Conservation (phyloP, 1,140 invertebrate species). For the Drosophila guanche region DNA sequence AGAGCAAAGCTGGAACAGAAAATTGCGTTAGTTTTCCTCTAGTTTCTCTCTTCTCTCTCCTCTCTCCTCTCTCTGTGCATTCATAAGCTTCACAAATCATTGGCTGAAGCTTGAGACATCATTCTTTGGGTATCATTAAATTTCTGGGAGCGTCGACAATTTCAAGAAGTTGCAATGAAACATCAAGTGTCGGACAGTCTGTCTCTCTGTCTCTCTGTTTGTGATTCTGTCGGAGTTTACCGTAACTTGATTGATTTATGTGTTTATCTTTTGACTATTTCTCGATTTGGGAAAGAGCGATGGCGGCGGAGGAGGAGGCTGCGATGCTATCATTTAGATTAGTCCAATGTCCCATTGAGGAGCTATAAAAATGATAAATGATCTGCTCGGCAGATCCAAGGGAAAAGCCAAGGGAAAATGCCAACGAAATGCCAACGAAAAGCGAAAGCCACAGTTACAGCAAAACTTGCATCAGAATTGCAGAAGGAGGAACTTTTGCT, state of each 20-base stretch:
- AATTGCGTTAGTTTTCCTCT: too few species aligned
- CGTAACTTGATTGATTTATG: constrained; percentile 56
- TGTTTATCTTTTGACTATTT: constrained; percentile 59
- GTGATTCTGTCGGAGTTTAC: neutral
- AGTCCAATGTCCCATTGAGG: constrained; percentile 59
- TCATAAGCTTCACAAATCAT: constrained; percentile 30
- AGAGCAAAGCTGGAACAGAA: too few species aligned
- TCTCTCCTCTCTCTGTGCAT: neutral
- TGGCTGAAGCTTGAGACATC: too few species aligned
- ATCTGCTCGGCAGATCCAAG: constrained; percentile 36
- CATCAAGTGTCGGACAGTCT: neutral
- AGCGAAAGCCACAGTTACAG: constrained; percentile 8
- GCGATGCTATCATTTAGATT: constrained; percentile 69
- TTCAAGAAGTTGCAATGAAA: constrained; percentile 25
- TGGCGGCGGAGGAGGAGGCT: constrained; percentile 8
- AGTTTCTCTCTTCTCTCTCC: too few species aligned
- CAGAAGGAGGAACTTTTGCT: constrained; percentile 22
- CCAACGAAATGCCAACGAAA: constrained; percentile 8
- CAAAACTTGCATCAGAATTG: constrained; percentile 54
- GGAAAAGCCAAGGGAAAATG: constrained; percentile 13
- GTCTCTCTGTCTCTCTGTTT: neutral
- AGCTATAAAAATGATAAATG: constrained; percentile 76
- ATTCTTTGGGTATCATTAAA: neutral
- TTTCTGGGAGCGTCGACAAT: neutral
- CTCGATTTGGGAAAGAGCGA: constrained; percentile 32